Conservation (phyloP, 2,797 vertebrate species). For the Cheirogaleus major region DNA sequence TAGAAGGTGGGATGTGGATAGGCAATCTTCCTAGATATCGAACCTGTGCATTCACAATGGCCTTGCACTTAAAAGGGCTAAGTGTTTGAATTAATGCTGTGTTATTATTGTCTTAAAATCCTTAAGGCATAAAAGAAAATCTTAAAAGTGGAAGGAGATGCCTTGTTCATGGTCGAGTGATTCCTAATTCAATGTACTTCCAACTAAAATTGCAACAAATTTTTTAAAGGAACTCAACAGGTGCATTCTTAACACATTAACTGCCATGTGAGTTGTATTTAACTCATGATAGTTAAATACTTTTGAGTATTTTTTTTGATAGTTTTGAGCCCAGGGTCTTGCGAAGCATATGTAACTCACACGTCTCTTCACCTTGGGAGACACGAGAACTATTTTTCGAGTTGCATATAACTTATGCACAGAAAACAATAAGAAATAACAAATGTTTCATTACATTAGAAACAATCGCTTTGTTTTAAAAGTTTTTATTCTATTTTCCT, state of each 20-base stretch:
- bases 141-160: constrained; percentile 18
- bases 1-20: neutral
- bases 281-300: too few relatives aligned
- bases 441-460: too few relatives aligned
- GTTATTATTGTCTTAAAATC: neutral
- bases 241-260: neutral
- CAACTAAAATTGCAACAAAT: neutral
- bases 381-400: too few relatives aligned
- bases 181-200: constrained; percentile 25
- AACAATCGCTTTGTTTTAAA: too few relatives aligned
- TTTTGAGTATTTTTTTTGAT: too few relatives aligned
- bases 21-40: neutral
- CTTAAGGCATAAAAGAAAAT: neutral
- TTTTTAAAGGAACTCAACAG: neutral
- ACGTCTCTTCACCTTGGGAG: too few relatives aligned
- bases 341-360: too few relatives aligned
- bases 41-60: neutral
- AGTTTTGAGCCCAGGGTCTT: too few relatives aligned
- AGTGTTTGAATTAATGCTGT: neutral
- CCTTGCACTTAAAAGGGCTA: neutral
- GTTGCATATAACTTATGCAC: too few relatives aligned
- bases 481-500: too few relatives aligned
- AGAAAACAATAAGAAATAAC: too few relatives aligned
- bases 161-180: neutral
- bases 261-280: too few relatives aligned